Percentiles rank a stretch among this genome's conserved stretches.
These are phyloP conservation scores for Drosophila tropicalis DNA, from an alignment of 1,140 invertebrate species.

Conservation along the genomic window DNA sequence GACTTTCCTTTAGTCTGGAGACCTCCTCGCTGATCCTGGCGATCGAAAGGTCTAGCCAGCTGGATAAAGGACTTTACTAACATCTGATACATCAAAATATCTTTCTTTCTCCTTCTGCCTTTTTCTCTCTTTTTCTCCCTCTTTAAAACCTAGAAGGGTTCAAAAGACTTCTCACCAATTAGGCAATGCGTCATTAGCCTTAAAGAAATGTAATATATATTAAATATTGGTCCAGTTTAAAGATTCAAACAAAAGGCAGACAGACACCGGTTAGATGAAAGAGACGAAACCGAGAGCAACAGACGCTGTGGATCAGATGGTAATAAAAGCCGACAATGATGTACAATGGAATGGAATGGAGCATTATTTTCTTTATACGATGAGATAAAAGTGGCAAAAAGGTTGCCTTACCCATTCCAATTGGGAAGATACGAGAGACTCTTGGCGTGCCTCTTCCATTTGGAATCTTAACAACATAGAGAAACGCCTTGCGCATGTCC, in stretches of 20 bases:
- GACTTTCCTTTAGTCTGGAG: no score
- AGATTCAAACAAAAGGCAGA: slow-evolving; percentile 10
- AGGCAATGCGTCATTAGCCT: slow-evolving; percentile 43
- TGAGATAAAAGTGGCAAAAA: background rate
- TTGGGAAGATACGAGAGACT: no score
- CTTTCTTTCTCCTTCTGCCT: no score
- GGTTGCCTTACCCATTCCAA: no score
- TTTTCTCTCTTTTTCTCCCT: no score
- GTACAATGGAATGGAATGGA: slow-evolving; percentile 10
- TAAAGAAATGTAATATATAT: slow-evolving; percentile 47
- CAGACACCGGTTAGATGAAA: slow-evolving; percentile 47
- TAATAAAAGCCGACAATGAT: slow-evolving; percentile 51
- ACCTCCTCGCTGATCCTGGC: no score
- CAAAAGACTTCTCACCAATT: slow-evolving; percentile 33
- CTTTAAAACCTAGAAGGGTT: background rate
- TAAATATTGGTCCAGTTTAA: slow-evolving; percentile 43
- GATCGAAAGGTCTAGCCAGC: no score
- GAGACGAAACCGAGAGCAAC: slow-evolving; percentile 7
- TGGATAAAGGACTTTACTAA: no score
- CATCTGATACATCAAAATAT: no score
- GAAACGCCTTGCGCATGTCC: slow-evolving; percentile 12
- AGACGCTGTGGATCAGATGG: slow-evolving; percentile 30
- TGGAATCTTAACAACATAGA: no score
- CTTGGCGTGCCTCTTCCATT: slow-evolving; percentile 1
- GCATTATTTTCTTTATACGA: slow-evolving; percentile 40